Base-by-base conservation (phyloP, 2,888 invertebrate genomes). In the Pyrrhopygopsis socrates region DNA sequence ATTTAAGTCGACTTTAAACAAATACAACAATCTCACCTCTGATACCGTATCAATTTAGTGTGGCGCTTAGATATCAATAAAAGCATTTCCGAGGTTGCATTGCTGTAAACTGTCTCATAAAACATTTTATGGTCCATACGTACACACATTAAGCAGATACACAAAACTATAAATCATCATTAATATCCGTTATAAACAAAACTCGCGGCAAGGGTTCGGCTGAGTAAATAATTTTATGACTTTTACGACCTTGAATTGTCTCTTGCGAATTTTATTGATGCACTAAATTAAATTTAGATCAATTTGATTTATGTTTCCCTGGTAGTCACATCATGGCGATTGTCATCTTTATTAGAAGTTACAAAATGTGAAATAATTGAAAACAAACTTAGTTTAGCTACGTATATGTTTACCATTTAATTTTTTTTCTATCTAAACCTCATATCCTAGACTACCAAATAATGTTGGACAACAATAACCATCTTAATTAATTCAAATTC, bases 121-220 rank as follows among this genome's bases (percentile, higher is more conserved):
- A 97, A 96, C 95, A 94, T 95, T 97, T 97, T 97, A 97, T 97
- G 95, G 96, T 94, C 96, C 97, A 97, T 97, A 97, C 96, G 94
- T 96, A 97, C 97, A 97, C 96, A 97, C 97, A 97, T 97, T 97
- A 97, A 96, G 96, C 95, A 96, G 96, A 97, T 96, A 97, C 95
- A 95, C 96, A 96, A 96, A 95, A 95, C 94, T 96, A 97, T 97
- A 97, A 97, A 97, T 98, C 97, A 97, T 96, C 95, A 96, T 96
- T 97, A 97, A 96, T 96, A 96, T 94, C 94, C 91, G 95, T 95
- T 96, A 96, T 96, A 97, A 97, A 97, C 96, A 96, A 97, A 97
- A 96, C 95, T 94, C 94, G 90, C 85, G 94, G 95, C 95, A 96
- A 96, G 95, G 96, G 96, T 96, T 96, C 95, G 92, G 92, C 92